phyloP scores from a whole-genome alignment of 2,113 vertebrate genomes.

The Phrynosoma platyrhinos region DNA sequence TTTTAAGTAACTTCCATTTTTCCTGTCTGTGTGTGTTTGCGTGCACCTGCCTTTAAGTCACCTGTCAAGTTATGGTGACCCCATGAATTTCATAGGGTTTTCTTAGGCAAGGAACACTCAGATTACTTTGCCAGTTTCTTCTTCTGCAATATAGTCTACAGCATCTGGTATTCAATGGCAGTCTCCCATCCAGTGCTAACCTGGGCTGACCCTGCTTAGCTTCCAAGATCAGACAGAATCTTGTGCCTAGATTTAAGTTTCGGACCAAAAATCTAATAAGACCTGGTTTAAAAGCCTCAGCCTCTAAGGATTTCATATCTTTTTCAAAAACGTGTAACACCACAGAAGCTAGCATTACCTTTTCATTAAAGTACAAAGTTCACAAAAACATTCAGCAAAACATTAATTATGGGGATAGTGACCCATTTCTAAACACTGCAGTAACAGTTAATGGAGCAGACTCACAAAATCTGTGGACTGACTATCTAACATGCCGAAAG shows the following conservation, averaged over 20 bases:
- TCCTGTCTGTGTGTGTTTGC: too few species aligned
- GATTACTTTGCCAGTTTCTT: too few species aligned
- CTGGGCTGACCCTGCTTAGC: too few species aligned
- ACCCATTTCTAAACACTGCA: not conserved
- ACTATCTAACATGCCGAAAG: not conserved
- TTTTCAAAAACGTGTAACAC: not conserved
- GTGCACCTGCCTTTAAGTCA: too few species aligned
- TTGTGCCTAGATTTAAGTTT: not conserved
- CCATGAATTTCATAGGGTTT: too few species aligned
- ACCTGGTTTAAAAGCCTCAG: not conserved
- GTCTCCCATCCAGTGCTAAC: not conserved
- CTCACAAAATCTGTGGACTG: not conserved
- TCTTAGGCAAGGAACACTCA: too few species aligned
- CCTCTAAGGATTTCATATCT: not conserved
- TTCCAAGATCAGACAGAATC: too few species aligned
- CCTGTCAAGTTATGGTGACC: too few species aligned
- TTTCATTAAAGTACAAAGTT: not conserved
- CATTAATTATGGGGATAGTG: not conserved
- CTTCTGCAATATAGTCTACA: too few species aligned
- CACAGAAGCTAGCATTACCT: not conserved
- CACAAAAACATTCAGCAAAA: not conserved
- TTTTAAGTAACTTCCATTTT: too few species aligned
- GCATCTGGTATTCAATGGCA: too few species aligned
- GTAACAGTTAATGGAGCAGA: not conserved
- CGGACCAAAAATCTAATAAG: not conserved